Conservation (phyloP, 2,888 invertebrate species). For the Linnaemya vulpina region DNA sequence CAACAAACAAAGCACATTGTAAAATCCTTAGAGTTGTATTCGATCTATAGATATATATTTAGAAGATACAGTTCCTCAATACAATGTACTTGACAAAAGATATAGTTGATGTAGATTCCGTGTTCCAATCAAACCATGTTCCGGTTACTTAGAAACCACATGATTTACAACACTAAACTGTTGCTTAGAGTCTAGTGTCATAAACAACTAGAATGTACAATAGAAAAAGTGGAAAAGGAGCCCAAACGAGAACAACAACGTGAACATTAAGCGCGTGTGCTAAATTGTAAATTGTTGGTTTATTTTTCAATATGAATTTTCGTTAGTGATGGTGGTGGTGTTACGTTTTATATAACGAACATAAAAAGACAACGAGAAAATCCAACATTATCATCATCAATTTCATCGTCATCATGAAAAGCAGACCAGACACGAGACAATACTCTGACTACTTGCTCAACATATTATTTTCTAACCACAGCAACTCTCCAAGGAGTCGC, state of each 20-base stretch:
- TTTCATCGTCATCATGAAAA: slow-evolving; percentile 60
- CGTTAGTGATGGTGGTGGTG: slow-evolving; percentile 26
- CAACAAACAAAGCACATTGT: no score
- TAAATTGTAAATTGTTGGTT: slow-evolving; percentile 63
- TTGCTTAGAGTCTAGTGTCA: slow-evolving; percentile 25
- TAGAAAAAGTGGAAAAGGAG: slow-evolving; percentile 42
- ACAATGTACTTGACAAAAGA: no score
- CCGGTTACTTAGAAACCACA: neutral
- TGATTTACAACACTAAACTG: slow-evolving; percentile 22
- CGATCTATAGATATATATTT: no score
- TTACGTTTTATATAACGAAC: slow-evolving; percentile 61
- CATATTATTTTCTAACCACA: slow-evolving; percentile 37
- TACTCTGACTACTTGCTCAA: slow-evolving; percentile 43
- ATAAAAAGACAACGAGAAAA: slow-evolving; percentile 47
- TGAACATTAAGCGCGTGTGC: slow-evolving; percentile 69
- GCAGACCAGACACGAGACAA: slow-evolving; percentile 67
- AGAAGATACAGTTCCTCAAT: no score
- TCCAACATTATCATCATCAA: slow-evolving; percentile 57
- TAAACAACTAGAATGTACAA: slow-evolving; percentile 54
- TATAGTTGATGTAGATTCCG: no score
- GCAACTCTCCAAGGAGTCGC: slow-evolving; percentile 27
- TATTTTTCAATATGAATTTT: slow-evolving; percentile 30
- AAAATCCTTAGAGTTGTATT: no score
- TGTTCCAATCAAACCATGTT: neutral
- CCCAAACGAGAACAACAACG: slow-evolving; percentile 55